Percentiles rank a stretch among this genome's conserved stretches.
Conservation (phyloP, 2,797 vertebrate genomes). For the Hephaestus fuliginosus region DNA sequence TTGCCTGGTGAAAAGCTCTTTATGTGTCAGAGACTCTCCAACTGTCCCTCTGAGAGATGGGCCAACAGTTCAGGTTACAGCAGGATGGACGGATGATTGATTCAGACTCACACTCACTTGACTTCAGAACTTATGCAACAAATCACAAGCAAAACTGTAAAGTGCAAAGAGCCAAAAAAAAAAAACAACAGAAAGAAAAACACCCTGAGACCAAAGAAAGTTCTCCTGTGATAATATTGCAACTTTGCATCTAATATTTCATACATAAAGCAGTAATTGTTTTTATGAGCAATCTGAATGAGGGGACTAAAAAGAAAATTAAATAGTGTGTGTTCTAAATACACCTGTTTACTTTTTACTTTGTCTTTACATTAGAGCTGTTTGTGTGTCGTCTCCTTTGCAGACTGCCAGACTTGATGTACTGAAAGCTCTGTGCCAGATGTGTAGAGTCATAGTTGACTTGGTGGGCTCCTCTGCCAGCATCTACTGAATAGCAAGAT, state of each 20-base stretch:
- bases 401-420: conserved; percentile 7
- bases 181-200: background rate
- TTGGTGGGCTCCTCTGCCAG: conserved; percentile 28
- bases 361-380: background rate
- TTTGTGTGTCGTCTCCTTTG: background rate
- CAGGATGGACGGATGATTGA: conserved; percentile 54
- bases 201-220: background rate
- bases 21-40: conserved; percentile 83
- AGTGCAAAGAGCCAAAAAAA: background rate
- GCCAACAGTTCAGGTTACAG: conserved; percentile 72
- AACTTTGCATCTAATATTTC: background rate
- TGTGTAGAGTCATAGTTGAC: conserved; percentile 35
- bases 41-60: conserved; percentile 78
- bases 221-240: background rate
- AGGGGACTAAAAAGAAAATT: background rate
- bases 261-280: background rate
- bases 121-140: conserved; percentile 30
- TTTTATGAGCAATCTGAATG: background rate
- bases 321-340: background rate
- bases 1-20: conserved; percentile 90
- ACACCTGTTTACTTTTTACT: background rate
- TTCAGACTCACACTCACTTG: conserved; percentile 49
- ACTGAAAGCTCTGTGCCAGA: conserved; percentile 11
- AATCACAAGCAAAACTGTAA: background rate
- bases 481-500: conserved; percentile 32